Conservation (phyloP, 2,888 invertebrate species). For the Stenodera caucasica region DNA sequence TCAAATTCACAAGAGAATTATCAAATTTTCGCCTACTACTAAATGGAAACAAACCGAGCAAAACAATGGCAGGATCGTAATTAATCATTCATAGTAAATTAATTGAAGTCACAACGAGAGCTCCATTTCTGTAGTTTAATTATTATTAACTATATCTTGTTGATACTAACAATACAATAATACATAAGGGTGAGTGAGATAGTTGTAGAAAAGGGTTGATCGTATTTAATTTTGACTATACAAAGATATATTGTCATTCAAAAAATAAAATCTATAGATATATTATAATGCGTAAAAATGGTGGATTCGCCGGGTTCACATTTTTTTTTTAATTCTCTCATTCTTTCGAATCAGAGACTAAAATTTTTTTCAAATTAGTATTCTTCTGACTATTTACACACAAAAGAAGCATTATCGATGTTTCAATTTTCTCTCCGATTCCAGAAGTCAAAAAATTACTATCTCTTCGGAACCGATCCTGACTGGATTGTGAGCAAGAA, state of each 20-base stretch:
- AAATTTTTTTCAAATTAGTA: too few species aligned
- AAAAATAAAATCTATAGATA: not conserved
- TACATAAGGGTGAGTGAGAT: not conserved
- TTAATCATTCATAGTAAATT: not conserved
- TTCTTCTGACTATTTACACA: too few species aligned
- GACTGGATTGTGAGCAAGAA: too few species aligned
- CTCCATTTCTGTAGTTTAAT: not conserved
- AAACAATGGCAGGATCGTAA: not conserved
- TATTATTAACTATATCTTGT: not conserved
- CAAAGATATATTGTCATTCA: too few species aligned
- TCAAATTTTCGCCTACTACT: not conserved
- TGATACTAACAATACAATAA: not conserved
- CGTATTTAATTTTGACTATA: not conserved
- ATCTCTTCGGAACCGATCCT: too few species aligned
- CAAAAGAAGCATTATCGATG: too few species aligned
- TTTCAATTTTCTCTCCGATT: too few species aligned
- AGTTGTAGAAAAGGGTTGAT: not conserved
- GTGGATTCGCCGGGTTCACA: not conserved
- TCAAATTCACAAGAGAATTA: not conserved
- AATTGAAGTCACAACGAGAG: not conserved
- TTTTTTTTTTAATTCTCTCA: not conserved
- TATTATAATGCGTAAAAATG: not conserved
- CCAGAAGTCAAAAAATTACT: too few species aligned
- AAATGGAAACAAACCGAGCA: not conserved
- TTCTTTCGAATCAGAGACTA: too few species aligned